These are phyloP conservation scores for Calliphora vicina DNA, from an alignment of 1,140 invertebrate species.

Conservation along the genomic window DNA sequence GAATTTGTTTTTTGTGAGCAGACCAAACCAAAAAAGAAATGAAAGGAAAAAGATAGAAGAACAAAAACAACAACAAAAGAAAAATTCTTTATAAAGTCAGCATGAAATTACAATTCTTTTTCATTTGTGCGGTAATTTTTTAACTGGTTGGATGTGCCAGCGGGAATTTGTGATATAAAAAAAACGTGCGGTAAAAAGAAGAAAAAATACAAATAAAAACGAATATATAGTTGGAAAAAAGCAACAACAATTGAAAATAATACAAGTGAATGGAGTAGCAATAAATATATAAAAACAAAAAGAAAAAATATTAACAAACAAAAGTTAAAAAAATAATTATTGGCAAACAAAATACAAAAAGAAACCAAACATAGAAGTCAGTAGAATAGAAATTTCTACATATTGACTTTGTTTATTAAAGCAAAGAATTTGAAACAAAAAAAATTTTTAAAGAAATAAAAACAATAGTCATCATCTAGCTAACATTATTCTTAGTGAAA, in stretches of 20 bases:
- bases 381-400: not conserved
- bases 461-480: not conserved
- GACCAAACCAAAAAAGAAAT: too few relatives aligned
- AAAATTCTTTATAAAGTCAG: conserved; percentile 1
- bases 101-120: not conserved
- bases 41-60: not conserved
- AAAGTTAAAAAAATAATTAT: not conserved
- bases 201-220: not conserved
- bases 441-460: not conserved
- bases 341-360: not conserved
- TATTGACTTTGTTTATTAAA: not conserved
- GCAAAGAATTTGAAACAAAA: not conserved
- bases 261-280: not conserved
- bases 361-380: not conserved
- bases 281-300: not conserved
- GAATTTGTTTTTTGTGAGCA: too few relatives aligned
- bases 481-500: not conserved
- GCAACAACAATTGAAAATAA: not conserved
- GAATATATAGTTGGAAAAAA: too few relatives aligned
- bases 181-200: conserved; percentile 3
- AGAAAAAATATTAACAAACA: too few relatives aligned
- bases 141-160: not conserved
- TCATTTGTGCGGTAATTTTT: conserved; percentile 2
- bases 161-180: not conserved
- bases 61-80: not conserved